A percentile compares a stretch with the other conserved stretches of the same genome.
Conservation (phyloP, 1,140 invertebrate genomes). For the Mizuhopecten yessoensis region DNA sequence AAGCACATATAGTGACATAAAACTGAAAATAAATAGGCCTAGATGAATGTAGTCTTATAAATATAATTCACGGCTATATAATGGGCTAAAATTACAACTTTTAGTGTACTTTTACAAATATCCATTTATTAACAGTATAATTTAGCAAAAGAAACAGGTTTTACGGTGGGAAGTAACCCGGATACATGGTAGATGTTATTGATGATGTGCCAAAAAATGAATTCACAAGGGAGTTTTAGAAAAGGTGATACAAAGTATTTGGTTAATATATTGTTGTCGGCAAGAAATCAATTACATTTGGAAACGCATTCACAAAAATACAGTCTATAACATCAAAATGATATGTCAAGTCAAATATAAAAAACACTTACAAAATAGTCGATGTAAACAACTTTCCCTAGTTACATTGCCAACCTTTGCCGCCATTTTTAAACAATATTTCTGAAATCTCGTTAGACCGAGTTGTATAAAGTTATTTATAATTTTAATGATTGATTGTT, state of each 20-base stretch:
- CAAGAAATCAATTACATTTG: neutral
- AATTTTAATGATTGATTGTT: neutral
- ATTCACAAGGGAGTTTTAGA: neutral
- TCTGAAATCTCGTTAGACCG: neutral
- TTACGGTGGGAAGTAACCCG: too few species aligned
- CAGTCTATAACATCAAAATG: neutral
- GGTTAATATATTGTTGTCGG: neutral
- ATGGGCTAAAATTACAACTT: too few species aligned
- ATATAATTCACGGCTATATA: too few species aligned
- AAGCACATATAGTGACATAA: too few species aligned
- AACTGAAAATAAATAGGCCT: too few species aligned
- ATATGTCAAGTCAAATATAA: neutral
- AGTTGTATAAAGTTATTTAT: neutral
- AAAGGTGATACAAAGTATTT: neutral
- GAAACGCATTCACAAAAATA: neutral
- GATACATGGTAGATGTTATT: too few species aligned
- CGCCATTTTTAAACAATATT: constrained; percentile 56
- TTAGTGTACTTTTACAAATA: too few species aligned
- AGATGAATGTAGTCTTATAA: too few species aligned
- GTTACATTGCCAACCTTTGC: constrained; percentile 54
- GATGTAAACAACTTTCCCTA: constrained; percentile 66
- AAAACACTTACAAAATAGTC: constrained; percentile 9
- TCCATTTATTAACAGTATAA: too few species aligned
- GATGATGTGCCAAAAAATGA: constrained; percentile 16
- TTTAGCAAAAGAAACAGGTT: too few species aligned